These are phyloP conservation scores for Drosophila mercatorum DNA, from an alignment of 2,888 invertebrate genomes.

Conservation along the genomic window DNA sequence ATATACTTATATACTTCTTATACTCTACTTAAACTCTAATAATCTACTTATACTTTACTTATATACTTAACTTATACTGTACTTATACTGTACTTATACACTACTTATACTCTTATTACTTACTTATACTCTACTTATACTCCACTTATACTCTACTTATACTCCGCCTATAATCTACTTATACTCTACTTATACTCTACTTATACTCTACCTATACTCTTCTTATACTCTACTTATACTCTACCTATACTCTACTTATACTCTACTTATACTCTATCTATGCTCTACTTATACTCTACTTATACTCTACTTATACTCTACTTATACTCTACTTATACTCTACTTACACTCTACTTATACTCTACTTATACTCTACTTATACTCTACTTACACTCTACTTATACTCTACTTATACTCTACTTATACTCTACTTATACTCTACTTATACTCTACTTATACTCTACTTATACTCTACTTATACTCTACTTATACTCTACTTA, in stretches of 20 bases:
- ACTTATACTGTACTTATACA: neutral
- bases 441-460: neutral
- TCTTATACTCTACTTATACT: neutral
- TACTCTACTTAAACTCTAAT: neutral
- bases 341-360: neutral
- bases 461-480: constrained; percentile 1
- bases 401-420: no score
- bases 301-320: neutral
- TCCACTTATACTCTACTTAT: neutral
- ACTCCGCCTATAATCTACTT: neutral
- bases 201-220: neutral
- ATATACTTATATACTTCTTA: neutral
- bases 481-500: neutral
- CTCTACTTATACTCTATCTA: neutral
- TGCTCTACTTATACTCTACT: neutral
- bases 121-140: no score
- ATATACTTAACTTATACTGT: neutral
- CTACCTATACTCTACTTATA: neutral
- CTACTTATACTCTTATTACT: no score
- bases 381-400: neutral
- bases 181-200: neutral
- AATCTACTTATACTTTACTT: neutral
- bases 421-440: neutral
- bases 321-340: neutral
- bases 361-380: neutral